Conservation (phyloP, 2,888 invertebrate genomes). For the Pristionchus fissidentatus region DNA sequence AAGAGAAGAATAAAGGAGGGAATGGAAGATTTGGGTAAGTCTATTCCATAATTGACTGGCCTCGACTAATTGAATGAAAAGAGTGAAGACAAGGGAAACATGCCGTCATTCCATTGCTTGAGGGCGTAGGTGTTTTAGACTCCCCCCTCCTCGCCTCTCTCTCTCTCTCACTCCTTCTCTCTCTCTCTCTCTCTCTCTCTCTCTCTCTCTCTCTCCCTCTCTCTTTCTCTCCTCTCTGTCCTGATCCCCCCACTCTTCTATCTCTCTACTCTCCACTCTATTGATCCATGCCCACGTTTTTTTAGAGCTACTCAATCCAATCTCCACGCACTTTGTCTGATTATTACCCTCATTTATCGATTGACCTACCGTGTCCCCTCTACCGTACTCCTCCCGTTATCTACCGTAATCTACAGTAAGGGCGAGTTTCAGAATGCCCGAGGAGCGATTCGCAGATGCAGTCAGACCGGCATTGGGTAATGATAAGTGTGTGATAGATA, state of each 20-base stretch:
- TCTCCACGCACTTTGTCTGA: conserved; percentile 4
- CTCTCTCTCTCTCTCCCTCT: conserved; percentile 2
- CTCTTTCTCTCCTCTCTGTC: background rate
- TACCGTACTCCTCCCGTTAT: background rate
- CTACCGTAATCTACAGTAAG: conserved; percentile 42
- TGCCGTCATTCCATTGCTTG: background rate
- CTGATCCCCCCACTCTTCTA: too few species aligned
- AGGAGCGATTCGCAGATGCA: conserved; percentile 68
- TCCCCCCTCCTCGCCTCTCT: conserved; percentile 23
- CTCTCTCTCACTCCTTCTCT: background rate
- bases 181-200: background rate
- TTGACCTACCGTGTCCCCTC: background rate
- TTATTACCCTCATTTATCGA: conserved; percentile 13
- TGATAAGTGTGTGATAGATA: conserved; percentile 4
- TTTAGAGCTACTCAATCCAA: conserved; percentile 14
- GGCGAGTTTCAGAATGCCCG: conserved; percentile 49
- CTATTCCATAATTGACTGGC: too few species aligned
- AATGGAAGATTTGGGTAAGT: conserved; percentile 26
- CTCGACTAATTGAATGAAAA: conserved; percentile 14
- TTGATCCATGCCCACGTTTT: conserved; percentile 27
- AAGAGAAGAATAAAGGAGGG: background rate
- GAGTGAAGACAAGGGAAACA: conserved; percentile 13
- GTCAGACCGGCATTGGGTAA: conserved; percentile 68
- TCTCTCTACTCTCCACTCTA: conserved; percentile 12
- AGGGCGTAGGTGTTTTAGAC: conserved; percentile 42